Percentiles rank a stretch among this genome's conserved stretches.
These are phyloP conservation scores for Phengaris alcon DNA, from an alignment of 2,888 invertebrate genomes.

Conservation along the genomic window DNA sequence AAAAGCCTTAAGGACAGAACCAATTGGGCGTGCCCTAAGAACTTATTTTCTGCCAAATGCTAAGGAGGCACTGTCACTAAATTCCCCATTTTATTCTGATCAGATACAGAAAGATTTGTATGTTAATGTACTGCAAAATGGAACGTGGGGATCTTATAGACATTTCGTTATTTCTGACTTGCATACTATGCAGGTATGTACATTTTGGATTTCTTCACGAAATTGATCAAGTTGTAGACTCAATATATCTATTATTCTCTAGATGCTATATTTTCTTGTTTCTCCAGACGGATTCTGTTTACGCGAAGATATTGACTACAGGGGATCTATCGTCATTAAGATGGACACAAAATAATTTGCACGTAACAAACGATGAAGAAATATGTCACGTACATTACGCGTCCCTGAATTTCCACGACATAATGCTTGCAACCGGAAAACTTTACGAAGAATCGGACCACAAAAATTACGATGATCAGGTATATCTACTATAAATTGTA, in stretches of 20 bases:
- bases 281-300: slow-evolving; percentile 93
- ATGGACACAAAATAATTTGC: slow-evolving; percentile 90
- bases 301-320: slow-evolving; percentile 94
- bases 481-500: not conserved
- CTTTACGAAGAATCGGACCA: not conserved
- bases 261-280: not conserved
- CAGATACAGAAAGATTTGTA: slow-evolving; percentile 4
- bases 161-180: not conserved
- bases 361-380: slow-evolving; percentile 57
- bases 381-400: slow-evolving; percentile 94
- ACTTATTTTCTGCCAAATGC: not conserved
- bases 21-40: not conserved
- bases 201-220: too few relatives aligned
- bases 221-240: too few relatives aligned
- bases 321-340: slow-evolving; percentile 96
- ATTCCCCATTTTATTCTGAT: not conserved
- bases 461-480: not conserved
- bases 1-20: slow-evolving; percentile 46
- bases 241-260: too few relatives aligned
- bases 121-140: not conserved
- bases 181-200: not conserved
- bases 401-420: slow-evolving; percentile 97
- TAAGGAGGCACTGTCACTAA: not conserved
- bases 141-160: not conserved
- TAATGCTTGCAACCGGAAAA: slow-evolving; percentile 96